These are phyloP conservation scores for Cottoperca gobio DNA, from an alignment of 2,797 vertebrate genomes.

Conservation along the genomic window DNA sequence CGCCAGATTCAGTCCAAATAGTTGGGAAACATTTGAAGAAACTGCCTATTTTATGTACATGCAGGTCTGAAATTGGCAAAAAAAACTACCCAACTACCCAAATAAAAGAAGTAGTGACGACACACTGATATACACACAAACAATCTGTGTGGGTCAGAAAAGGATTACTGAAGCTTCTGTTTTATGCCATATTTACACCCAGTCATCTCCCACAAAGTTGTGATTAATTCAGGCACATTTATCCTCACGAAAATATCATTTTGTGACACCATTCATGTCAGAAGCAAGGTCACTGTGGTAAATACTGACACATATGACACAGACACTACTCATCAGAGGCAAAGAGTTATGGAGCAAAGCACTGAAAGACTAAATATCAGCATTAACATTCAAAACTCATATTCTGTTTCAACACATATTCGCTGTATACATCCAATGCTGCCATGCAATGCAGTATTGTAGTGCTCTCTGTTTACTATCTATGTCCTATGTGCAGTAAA, in stretches of 20 bases:
- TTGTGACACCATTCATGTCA: not conserved
- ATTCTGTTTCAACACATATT: not conserved
- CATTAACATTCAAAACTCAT: not conserved
- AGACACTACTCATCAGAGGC: not conserved
- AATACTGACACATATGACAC: not conserved
- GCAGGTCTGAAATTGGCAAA: not conserved
- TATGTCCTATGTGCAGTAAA: slow-evolving; percentile 45
- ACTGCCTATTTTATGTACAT: not conserved
- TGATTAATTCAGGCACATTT: not conserved
- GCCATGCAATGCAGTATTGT: slow-evolving; percentile 21
- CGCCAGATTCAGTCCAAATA: not conserved
- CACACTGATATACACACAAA: not conserved
- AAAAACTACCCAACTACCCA: not conserved
- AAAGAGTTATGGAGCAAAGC: not conserved
- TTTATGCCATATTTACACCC: not conserved
- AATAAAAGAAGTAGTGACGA: not conserved
- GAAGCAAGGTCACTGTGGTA: not conserved
- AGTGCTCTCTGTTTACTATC: slow-evolving; percentile 8
- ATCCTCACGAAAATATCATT: not conserved
- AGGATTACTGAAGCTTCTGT: not conserved
- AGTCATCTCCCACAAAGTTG: not conserved
- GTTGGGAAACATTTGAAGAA: not conserved
- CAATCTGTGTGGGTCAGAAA: not conserved
- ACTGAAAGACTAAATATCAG: not conserved
- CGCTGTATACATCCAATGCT: not conserved